Base-by-base conservation (phyloP, 2,888 invertebrate species). In the Macrosiphum euphorbiae region DNA sequence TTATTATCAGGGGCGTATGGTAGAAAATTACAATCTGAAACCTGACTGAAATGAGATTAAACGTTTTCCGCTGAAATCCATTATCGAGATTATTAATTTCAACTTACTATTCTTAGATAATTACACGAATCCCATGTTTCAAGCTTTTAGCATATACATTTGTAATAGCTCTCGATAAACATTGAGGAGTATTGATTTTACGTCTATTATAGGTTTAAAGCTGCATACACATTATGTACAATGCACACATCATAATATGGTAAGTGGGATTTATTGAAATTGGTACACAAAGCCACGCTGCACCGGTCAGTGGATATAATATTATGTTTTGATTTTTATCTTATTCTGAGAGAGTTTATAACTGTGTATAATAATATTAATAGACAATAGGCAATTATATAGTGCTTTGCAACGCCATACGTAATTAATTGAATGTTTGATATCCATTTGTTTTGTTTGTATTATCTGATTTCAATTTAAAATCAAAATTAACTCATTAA, bases 171-270 rank as follows among this genome's bases (percentile, higher is more conserved):
- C 41, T 89, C 28, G 28, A 89, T 28, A 89, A 61, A 89, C 58
- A 89, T 89, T 44, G 58, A 58, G 44, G 28, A 26, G 3, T 58
- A 89, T 89, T 89, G 89, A 89, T 89, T 89, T 58, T 89, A 58
- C 44, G 55, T 89, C 55, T 89, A 58, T 44, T 78, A 58, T 61
- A 28, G 47, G 28, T 47, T 50, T 86, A 47, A 78, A 78, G 8
- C 35, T 35, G 2, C 20, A 35, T 8, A 78, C 35, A 78, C 78
- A 78, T 78, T 61, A 26, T 35, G 35, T 35, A 35, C 67, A 78
- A 2, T 50, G 50, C 13, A 52, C n/a, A 35, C 24, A 55, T 55
- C 26, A 26, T 26, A 58, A 26, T 26, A 58, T 8, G 58, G 20
- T 3, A 55, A 55, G 3, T 55, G 55, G 58, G 58, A 78, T 35